Evolutionary conservation across 2,113 vertebrate genomes (phyloP).

Genomic region (Otus sunia): DNA sequence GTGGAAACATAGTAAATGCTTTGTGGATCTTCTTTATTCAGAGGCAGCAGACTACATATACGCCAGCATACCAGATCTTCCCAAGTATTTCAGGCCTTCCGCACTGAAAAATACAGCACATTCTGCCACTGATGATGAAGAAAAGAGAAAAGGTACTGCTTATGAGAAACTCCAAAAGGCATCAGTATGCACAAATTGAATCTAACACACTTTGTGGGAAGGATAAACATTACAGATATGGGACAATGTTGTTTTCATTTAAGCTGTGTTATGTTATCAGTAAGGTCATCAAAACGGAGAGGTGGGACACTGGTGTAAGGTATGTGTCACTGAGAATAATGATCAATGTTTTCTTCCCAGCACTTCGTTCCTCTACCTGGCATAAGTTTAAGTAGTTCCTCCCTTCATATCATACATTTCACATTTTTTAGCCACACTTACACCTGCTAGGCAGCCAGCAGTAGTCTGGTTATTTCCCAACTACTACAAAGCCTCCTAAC

Average conservation of each 20-base stretch:
- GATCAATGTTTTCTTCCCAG: neutral
- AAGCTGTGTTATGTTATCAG: neutral
- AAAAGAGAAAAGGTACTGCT: constrained; percentile 84
- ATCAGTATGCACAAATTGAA: neutral
- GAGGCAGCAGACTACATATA: constrained; percentile 77
- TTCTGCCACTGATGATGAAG: constrained; percentile 64
- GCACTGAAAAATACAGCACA: constrained; percentile 67
- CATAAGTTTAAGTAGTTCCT: neutral
- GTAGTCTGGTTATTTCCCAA: neutral
- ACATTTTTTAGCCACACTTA: neutral
- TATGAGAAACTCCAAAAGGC: neutral
- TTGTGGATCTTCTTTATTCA: constrained; percentile 28
- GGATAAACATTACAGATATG: neutral
- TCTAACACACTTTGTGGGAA: neutral
- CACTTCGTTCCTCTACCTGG: neutral
- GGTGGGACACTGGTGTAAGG: neutral
- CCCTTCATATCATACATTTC: neutral
- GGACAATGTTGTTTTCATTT: neutral
- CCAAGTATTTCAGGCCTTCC: constrained; percentile 75
- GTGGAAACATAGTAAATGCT: neutral
- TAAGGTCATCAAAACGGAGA: neutral
- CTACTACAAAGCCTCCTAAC: neutral
- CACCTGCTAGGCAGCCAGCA: neutral
- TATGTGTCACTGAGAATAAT: neutral
- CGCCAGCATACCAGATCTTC: constrained; percentile 79